Conservation (phyloP, 2,888 invertebrate species). For the Anoncus sp. region DNA sequence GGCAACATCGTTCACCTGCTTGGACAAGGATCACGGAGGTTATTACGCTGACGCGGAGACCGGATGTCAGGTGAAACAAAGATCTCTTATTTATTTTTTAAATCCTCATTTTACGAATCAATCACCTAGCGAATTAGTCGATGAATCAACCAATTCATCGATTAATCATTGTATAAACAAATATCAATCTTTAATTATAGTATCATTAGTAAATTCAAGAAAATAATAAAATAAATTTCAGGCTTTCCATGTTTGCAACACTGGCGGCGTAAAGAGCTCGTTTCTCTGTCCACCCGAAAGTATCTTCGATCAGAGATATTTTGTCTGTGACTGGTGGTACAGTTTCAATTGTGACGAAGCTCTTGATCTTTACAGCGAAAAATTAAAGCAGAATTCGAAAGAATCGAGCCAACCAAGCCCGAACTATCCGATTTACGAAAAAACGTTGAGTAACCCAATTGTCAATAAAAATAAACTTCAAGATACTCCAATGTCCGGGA, state of each 20-base stretch:
- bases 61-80: constrained; percentile 82
- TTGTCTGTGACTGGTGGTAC: constrained; percentile 86
- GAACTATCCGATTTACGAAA: too few species aligned
- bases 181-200: too few species aligned
- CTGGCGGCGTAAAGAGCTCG: constrained; percentile 83
- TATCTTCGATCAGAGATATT: constrained; percentile 85
- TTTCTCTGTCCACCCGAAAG: constrained; percentile 85
- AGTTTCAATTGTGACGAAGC: constrained; percentile 83
- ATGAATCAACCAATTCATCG: too few species aligned
- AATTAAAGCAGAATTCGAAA: too few species aligned
- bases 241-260: constrained; percentile 85
- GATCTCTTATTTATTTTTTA: too few species aligned
- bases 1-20: constrained; percentile 82
- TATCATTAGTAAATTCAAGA: too few species aligned
- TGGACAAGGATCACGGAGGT: constrained; percentile 81
- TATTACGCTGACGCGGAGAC: constrained; percentile 84
- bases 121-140: too few species aligned
- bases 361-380: background rate
- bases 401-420: too few species aligned
- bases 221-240: constrained; percentile 64
- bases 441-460: too few species aligned
- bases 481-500: background rate
- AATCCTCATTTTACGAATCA: too few species aligned
- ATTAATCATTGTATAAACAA: too few species aligned
- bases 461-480: too few species aligned